Percentiles rank a stretch among this genome's conserved stretches.
Conservation (phyloP, 2,888 invertebrate genomes). For the Lydus trimaculatus region DNA sequence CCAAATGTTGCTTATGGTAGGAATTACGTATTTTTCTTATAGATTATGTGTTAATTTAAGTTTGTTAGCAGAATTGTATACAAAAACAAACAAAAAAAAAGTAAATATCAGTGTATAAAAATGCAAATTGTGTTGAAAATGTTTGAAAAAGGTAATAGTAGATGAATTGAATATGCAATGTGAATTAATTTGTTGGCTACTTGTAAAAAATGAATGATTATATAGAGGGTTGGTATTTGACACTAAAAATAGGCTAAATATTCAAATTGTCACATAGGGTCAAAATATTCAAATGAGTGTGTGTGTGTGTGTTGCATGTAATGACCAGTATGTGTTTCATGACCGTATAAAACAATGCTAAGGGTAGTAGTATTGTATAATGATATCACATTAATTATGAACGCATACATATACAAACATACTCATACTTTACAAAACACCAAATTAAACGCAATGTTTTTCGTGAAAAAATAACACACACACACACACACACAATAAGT, state of each 20-base stretch:
- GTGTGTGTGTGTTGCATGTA: conserved; percentile 22
- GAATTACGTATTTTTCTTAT: too few species aligned
- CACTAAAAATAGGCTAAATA: conserved; percentile 37
- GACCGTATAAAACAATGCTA: conserved; percentile 24
- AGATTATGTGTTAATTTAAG: too few species aligned
- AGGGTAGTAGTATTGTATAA: not conserved
- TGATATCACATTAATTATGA: not conserved
- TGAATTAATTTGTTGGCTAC: conserved; percentile 31
- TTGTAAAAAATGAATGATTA: conserved; percentile 39
- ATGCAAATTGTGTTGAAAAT: not conserved
- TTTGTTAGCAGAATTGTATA: too few species aligned
- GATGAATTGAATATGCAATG: conserved; percentile 27
- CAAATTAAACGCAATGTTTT: too few species aligned
- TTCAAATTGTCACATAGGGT: conserved; percentile 28
- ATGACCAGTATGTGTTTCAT: conserved; percentile 30
- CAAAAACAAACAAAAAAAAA: not conserved
- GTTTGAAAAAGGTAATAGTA: not conserved
- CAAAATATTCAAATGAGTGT: conserved; percentile 40
- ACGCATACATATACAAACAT: not conserved
- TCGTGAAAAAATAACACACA: too few species aligned
- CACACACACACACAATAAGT: too few species aligned
- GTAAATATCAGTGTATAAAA: not conserved
- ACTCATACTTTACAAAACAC: not conserved
- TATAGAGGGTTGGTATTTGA: conserved; percentile 28
- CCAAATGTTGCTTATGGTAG: too few species aligned